Evolutionary conservation across 1,140 invertebrate species (phyloP).

Genomic region (Drosophila jambulina): DNA sequence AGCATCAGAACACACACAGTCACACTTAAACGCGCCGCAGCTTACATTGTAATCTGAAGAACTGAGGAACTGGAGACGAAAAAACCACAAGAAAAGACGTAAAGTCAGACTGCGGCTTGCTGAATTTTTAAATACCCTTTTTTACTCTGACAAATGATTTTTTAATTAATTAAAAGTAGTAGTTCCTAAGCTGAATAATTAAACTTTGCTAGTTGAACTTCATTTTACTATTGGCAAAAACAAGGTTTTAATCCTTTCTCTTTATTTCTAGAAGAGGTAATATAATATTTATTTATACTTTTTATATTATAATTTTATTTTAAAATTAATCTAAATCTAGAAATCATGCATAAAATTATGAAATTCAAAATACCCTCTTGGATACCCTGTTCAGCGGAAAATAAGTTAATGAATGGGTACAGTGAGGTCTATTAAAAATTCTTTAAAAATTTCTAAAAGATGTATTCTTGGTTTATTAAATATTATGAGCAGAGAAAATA

Average conservation of each 20-base stretch:
- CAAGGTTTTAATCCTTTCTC: neutral
- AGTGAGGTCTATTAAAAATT: neutral
- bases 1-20: slow-evolving; percentile 28
- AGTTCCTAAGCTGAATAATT: neutral
- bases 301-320: neutral
- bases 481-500: neutral
- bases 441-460: too few species aligned
- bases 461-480: neutral
- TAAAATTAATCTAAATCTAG: neutral
- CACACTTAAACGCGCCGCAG: slow-evolving; percentile 66
- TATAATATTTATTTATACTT: neutral
- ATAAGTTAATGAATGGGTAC: neutral
- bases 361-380: neutral
- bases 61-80: slow-evolving; percentile 20
- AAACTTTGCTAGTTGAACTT: neutral
- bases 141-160: neutral
- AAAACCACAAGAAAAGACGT: slow-evolving; percentile 43
- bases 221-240: neutral
- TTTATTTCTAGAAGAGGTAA: neutral
- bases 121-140: slow-evolving; percentile 18
- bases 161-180: neutral
- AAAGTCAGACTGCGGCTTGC: neutral
- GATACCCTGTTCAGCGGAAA: neutral
- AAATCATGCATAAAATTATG: too few species aligned
- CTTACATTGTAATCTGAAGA: slow-evolving; percentile 77